Base-by-base conservation (phyloP, 2,888 invertebrate genomes). In the Pseudanteris insignis region DNA sequence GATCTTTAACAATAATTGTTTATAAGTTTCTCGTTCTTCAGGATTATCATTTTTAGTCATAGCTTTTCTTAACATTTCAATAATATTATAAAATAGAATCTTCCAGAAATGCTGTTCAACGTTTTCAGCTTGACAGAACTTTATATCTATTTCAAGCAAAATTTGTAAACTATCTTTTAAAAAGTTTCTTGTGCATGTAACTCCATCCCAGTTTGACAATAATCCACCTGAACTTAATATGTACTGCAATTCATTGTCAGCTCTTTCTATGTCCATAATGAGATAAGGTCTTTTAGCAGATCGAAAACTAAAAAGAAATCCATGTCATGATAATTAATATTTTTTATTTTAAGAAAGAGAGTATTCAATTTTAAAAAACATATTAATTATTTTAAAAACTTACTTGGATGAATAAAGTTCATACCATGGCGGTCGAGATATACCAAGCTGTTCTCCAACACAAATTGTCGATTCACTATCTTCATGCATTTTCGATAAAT, bases 101-200 rank as follows among this genome's bases (percentile, higher is more conserved):
- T 94, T 94, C 96, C 96, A 96, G 78, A 96, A 88, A 74, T 91
- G 88, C 71, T 91, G 90, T 73, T 96, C 96, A 5, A 94, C 87
- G 75, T 94, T 93, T 73, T 92, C 90, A 29, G 88, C 85, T 75
- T 92, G 90, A 69, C 93, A 91, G 77, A 93, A 92, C 79, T 92
- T 92, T 53, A 94, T 84, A 79, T 95, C 92, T 30, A 88, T 86
- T 72, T 89, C 83, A 7, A 93, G 80, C 6, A 93, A 81, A 64
- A 83, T 86, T 65, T 86, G 84, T 34, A 91, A 84, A 37, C 87
- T 86, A 58, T 85, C 83, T 81, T 90, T 89, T 55, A 92, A 81
- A 71, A 86, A 86, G 54, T 82, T 81, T 78, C 90, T 86, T 54
- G 86, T 84, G 14, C 85, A 84, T 29, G 83, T 82, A 57, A 88